phyloP scores from a whole-genome alignment of 2,888 invertebrate genomes.

The Parapristionchus giblindavisi region DNA sequence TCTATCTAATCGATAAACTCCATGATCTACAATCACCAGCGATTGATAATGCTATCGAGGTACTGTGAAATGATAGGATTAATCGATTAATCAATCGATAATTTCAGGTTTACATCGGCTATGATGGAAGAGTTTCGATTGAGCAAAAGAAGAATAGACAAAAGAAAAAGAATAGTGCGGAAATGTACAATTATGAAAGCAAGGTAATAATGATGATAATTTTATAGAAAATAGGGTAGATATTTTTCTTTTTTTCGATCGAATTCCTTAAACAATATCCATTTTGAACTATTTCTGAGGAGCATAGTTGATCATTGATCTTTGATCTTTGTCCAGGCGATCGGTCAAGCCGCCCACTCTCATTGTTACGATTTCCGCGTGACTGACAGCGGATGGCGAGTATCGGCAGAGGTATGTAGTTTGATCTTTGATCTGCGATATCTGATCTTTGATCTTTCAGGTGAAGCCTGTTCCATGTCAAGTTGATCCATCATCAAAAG shows the following conservation, averaged over 20 bases:
- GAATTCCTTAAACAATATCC: neutral
- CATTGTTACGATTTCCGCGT: conserved; percentile 34
- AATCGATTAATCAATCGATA: neutral
- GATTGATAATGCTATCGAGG: conserved; percentile 52
- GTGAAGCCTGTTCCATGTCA: neutral
- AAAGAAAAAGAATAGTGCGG: conserved; percentile 35
- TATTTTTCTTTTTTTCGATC: no score
- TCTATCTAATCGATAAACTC: conserved; percentile 53
- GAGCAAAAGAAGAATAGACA: conserved; percentile 51
- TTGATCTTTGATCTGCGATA: neutral
- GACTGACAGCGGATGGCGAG: conserved; percentile 51
- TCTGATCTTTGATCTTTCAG: neutral
- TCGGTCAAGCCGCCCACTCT: neutral
- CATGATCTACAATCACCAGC: conserved; percentile 53
- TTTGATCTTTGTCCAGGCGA: neutral
- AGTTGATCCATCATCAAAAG: neutral
- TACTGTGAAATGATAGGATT: no score
- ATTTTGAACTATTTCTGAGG: neutral
- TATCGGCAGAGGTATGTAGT: conserved; percentile 50
- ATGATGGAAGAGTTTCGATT: conserved; percentile 61
- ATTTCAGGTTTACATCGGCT: conserved; percentile 59
- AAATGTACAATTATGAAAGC: conserved; percentile 24
- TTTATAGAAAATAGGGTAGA: neutral
- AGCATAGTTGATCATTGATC: neutral
- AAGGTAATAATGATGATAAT: conserved; percentile 39